Evolutionary conservation across 2,113 vertebrate species (phyloP).

Genomic region (Clarias magur): DNA sequence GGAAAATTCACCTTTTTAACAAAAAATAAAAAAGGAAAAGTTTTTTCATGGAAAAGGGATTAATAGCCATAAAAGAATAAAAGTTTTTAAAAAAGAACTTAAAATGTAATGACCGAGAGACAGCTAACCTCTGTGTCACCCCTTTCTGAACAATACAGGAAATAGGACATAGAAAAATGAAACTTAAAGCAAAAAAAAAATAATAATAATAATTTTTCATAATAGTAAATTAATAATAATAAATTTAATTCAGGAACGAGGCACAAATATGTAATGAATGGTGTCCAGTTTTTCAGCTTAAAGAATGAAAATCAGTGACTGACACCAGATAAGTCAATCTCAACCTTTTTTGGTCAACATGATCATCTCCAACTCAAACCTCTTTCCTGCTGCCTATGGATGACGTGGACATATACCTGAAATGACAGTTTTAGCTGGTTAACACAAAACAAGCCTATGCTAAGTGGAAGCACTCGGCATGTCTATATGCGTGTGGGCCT

Average conservation of each 20-base stretch:
- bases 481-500: constrained; percentile 22
- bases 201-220: no score
- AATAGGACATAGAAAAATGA: no score
- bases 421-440: background rate
- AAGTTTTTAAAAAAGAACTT: background rate
- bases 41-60: no score
- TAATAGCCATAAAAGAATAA: no score
- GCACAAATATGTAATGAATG: background rate
- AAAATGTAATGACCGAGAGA: background rate
- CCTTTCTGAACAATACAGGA: background rate
- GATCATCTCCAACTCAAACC: background rate
- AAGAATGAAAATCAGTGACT: background rate
- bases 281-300: background rate
- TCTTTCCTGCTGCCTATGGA: background rate
- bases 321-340: constrained; percentile 12
- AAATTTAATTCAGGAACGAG: background rate
- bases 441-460: background rate
- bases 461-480: constrained; percentile 32
- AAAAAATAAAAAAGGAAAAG: no score
- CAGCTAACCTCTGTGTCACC: background rate
- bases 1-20: no score
- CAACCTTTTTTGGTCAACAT: background rate
- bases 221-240: no score
- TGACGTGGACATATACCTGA: constrained; percentile 33
- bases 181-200: no score